Percentiles rank a stretch among this genome's conserved stretches.
phyloP scores from a whole-genome alignment of 1,140 invertebrate species.

The Reticulitermes speratus region DNA sequence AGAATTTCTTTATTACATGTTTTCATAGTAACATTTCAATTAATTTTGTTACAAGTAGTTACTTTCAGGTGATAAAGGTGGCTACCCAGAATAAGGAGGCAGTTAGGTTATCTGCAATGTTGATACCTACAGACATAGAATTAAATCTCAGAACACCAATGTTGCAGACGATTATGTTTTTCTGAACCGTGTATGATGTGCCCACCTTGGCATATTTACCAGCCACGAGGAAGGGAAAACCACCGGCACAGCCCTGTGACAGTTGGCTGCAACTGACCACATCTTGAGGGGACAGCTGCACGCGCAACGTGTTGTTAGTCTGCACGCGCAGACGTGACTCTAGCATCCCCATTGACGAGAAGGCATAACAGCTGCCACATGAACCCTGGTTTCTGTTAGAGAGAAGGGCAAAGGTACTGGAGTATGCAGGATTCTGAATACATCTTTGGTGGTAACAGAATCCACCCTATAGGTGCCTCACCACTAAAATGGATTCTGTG shows the following conservation, averaged over 20 bases:
- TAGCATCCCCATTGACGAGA: conserved; percentile 52
- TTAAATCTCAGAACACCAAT: not conserved
- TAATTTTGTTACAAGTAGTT: too few relatives aligned
- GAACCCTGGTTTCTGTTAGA: conserved; percentile 41
- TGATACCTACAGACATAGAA: not conserved
- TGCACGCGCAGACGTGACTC: conserved; percentile 50
- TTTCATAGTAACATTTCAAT: too few relatives aligned
- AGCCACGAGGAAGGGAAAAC: conserved; percentile 56
- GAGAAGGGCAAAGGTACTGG: too few relatives aligned
- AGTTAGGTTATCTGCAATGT: too few relatives aligned
- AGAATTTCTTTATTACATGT: not conserved
- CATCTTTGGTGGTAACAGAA: not conserved
- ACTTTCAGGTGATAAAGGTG: too few relatives aligned
- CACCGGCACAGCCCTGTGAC: conserved; percentile 55
- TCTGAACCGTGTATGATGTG: not conserved
- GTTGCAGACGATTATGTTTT: not conserved
- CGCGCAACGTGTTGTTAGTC: conserved; percentile 48
- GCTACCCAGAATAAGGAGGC: too few relatives aligned
- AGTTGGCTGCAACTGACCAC: conserved; percentile 54
- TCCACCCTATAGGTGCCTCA: too few relatives aligned
- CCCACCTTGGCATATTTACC: conserved; percentile 46
- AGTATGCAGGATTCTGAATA: not conserved
- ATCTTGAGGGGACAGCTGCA: conserved; percentile 53
- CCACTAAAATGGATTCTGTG: too few relatives aligned
- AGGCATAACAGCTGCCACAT: conserved; percentile 58